Percentiles rank a stretch among this genome's conserved stretches.
Evolutionary conservation across 1,140 invertebrate species (phyloP).

Genomic region (Ganaspis sp.): DNA sequence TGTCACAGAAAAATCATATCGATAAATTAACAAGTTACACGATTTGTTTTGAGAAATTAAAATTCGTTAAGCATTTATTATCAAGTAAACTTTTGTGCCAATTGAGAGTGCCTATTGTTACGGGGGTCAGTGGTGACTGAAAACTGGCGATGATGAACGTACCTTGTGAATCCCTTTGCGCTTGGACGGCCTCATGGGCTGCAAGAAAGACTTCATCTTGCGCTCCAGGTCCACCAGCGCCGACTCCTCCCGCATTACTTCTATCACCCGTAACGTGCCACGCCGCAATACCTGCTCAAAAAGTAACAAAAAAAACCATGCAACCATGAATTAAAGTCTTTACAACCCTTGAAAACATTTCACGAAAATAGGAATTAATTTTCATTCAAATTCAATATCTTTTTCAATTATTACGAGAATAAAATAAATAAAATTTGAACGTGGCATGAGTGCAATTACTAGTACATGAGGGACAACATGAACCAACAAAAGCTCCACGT

Average conservation of each 20-base stretch:
- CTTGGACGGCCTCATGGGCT: constrained; percentile 82
- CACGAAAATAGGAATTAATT: too few species aligned
- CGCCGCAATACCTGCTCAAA: constrained; percentile 65
- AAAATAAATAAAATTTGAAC: background rate
- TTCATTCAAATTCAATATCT: too few species aligned
- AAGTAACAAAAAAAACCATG: constrained; percentile 46
- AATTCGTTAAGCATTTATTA: background rate
- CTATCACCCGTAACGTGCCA: constrained; percentile 82
- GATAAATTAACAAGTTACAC: background rate
- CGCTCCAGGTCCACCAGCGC: constrained; percentile 69
- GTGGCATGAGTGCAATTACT: background rate
- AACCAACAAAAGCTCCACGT: background rate
- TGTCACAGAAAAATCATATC: background rate
- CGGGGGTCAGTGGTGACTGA: constrained; percentile 63
- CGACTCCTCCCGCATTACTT: constrained; percentile 76
- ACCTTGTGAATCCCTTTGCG: constrained; percentile 87
- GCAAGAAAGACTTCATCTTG: constrained; percentile 83
- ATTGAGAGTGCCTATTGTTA: constrained; percentile 69
- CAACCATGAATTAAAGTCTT: constrained; percentile 23
- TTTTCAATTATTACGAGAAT: background rate
- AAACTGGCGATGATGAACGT: constrained; percentile 77
- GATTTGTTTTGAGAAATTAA: background rate
- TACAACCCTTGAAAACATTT: constrained; percentile 9
- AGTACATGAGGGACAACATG: constrained; percentile 8
- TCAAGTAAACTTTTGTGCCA: constrained; percentile 29